phyloP scores from a whole-genome alignment of 2,797 vertebrate genomes.

The Phalloptychus januarius region DNA sequence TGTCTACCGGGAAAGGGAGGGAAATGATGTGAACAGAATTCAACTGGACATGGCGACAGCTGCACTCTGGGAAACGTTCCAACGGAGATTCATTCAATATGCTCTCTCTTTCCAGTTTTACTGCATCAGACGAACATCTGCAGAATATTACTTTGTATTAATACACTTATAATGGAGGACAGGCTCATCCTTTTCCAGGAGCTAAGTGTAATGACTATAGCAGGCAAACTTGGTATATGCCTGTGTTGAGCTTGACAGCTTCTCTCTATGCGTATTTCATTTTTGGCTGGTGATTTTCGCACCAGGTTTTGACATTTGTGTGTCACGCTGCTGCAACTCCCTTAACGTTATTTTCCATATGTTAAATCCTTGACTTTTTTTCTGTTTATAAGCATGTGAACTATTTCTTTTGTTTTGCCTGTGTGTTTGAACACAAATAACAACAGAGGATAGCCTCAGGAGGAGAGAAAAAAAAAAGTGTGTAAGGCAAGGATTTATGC shows the following conservation, averaged over 20 bases:
- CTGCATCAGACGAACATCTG: constrained; percentile 74
- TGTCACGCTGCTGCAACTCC: constrained; percentile 41
- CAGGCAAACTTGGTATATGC: constrained; percentile 48
- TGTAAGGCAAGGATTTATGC: constrained; percentile 40
- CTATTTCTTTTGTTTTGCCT: constrained; percentile 16
- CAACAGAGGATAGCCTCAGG: constrained; percentile 4
- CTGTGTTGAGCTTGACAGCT: constrained; percentile 58
- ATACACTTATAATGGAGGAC: constrained; percentile 75
- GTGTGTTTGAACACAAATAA: constrained; percentile 27
- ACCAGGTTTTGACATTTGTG: constrained; percentile 62
- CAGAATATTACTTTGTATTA: constrained; percentile 76
- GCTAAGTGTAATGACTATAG: constrained; percentile 68
- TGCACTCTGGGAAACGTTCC: constrained; percentile 77
- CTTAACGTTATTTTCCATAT: constrained; percentile 53
- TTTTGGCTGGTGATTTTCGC: constrained; percentile 66
- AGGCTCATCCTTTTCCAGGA: constrained; percentile 60
- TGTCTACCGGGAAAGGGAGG: constrained; percentile 60
- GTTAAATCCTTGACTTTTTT: constrained; percentile 15
- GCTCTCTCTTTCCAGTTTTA: constrained; percentile 60
- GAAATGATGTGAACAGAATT: constrained; percentile 75
- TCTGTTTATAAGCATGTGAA: constrained; percentile 26
- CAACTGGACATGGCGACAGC: constrained; percentile 75
- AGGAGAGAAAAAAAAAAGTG: background rate
- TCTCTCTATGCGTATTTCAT: constrained; percentile 58
- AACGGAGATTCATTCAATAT: constrained; percentile 74